phyloP scores from a whole-genome alignment of 2,113 vertebrate genomes.

The Leptodactylus fuscus region DNA sequence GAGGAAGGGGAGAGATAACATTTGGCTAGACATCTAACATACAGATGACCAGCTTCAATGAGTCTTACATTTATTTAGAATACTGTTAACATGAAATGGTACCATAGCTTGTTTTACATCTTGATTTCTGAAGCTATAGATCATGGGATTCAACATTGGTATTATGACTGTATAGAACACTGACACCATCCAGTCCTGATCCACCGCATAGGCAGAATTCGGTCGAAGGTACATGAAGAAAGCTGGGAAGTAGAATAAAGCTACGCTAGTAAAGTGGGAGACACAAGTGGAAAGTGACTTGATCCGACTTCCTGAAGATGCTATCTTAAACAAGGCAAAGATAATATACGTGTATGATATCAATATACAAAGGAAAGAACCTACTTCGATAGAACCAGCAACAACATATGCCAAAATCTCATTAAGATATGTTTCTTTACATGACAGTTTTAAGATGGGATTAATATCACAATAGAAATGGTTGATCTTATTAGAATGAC shows the following conservation, averaged over 20 bases:
- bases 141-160: conserved; percentile 51
- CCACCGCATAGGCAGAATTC: too few relatives aligned
- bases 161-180: conserved; percentile 48
- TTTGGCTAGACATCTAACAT: too few relatives aligned
- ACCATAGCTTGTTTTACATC: conserved; percentile 34
- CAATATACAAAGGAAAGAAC: not conserved
- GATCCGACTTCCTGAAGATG: not conserved
- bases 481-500: too few relatives aligned
- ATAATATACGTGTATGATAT: conserved; percentile 38
- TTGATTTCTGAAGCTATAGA: conserved; percentile 45
- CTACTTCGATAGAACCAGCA: conserved; percentile 32
- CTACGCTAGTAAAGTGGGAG: conserved; percentile 38
- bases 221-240: conserved; percentile 9
- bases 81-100: not conserved
- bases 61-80: too few relatives aligned
- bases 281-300: too few relatives aligned
- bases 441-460: too few relatives aligned
- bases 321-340: not conserved
- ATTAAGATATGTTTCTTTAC: conserved; percentile 31
- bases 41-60: too few relatives aligned
- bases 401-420: not conserved
- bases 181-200: conserved; percentile 45
- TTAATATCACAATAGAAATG: too few relatives aligned
- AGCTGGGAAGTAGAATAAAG: conserved; percentile 23
- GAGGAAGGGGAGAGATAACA: too few relatives aligned